Evolutionary conservation across 1,140 invertebrate genomes (phyloP).

Genomic region (Sinella curviseta): DNA sequence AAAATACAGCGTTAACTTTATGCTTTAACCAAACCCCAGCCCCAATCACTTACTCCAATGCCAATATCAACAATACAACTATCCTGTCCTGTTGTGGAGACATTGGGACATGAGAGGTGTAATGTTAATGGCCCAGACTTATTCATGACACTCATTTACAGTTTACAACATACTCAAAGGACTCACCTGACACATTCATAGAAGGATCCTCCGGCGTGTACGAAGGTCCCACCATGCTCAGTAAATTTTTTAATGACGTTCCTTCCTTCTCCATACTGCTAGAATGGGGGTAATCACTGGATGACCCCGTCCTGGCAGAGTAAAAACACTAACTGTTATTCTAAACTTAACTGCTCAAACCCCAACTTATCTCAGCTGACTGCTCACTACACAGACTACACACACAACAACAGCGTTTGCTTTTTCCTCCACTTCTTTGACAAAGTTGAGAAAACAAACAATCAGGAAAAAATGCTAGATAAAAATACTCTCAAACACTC

Average conservation of each 20-base stretch:
- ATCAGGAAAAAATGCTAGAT: no score
- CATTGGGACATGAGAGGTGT: background rate
- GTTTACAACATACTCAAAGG: background rate
- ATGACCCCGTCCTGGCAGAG: slow-evolving; percentile 1
- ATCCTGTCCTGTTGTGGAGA: no score
- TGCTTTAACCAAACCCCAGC: background rate
- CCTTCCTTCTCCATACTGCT: slow-evolving; percentile 45
- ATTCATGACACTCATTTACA: background rate
- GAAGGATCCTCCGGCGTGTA: slow-evolving; percentile 51
- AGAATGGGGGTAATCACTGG: slow-evolving; percentile 30
- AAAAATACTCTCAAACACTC: no score
- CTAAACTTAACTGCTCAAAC: background rate
- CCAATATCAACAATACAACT: no score
- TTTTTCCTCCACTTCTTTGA: no score
- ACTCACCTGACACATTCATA: slow-evolving; percentile 53
- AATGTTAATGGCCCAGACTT: background rate
- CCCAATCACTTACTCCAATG: no score
- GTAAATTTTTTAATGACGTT: slow-evolving; percentile 45
- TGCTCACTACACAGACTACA: background rate
- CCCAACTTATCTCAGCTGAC: background rate
- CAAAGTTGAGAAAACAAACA: no score
- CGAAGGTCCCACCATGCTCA: slow-evolving; percentile 49
- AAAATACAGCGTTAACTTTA: background rate
- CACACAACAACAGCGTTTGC: slow-evolving; percentile 50
- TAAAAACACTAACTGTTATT: background rate